Conservation (phyloP, 2,797 vertebrate species). For the Rhinichthys osculus region DNA sequence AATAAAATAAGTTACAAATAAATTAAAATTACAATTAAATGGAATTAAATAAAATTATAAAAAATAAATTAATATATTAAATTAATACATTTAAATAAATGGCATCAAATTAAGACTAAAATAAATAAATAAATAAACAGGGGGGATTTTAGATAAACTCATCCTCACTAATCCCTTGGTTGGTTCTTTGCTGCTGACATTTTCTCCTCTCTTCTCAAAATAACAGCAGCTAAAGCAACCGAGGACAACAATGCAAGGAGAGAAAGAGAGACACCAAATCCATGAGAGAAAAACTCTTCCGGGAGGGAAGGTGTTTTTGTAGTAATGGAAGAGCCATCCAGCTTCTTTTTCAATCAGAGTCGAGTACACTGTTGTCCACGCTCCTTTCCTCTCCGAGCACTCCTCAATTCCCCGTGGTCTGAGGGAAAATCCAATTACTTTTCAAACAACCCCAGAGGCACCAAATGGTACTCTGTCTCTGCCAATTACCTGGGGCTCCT, state of each 20-base stretch:
- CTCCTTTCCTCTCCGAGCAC: conserved; percentile 56
- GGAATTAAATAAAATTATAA: background rate
- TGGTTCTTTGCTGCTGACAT: background rate
- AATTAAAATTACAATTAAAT: background rate
- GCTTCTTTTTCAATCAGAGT: conserved; percentile 74
- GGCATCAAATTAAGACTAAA: background rate
- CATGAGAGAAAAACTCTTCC: conserved; percentile 30
- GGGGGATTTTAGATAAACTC: background rate
- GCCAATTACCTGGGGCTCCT: conserved; percentile 71
- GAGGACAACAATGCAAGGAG: conserved; percentile 1
- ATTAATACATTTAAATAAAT: background rate
- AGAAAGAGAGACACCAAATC: conserved; percentile 16
- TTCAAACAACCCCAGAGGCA: conserved; percentile 73
- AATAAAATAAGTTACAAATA: too few relatives aligned
- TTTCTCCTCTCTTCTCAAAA: background rate
- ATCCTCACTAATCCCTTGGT: background rate
- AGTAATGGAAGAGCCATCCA: conserved; percentile 65
- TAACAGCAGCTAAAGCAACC: background rate
- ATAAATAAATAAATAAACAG: background rate
- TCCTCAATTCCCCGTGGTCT: conserved; percentile 68
- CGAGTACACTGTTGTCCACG: conserved; percentile 62
- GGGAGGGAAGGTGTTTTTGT: conserved; percentile 58
- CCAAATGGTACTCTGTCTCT: conserved; percentile 76
- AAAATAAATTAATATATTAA: background rate
- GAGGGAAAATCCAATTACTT: conserved; percentile 78